Conservation (phyloP, 2,888 invertebrate species). For the Philopedon plagiatum region DNA sequence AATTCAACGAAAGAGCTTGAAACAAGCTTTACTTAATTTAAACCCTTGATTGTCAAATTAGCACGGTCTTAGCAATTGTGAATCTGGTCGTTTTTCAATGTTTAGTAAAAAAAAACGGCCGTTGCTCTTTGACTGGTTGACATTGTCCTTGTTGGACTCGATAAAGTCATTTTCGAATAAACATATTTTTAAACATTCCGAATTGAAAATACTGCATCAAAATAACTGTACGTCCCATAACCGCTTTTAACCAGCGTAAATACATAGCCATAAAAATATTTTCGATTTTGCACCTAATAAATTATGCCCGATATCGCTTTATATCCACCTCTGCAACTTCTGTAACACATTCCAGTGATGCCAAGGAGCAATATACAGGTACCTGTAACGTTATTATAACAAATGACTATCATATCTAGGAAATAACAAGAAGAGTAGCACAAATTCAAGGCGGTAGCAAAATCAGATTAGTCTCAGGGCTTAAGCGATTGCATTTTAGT, state of each 20-base stretch:
- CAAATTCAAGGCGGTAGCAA: conserved; percentile 13
- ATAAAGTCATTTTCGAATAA: no score
- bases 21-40: no score
- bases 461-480: conserved; percentile 10
- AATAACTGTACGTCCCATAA: no score
- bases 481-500: neutral
- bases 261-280: neutral
- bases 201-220: no score
- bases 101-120: no score
- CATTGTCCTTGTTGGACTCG: no score
- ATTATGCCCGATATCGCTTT: neutral
- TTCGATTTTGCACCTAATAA: neutral
- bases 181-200: no score
- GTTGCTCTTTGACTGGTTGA: no score
- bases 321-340: neutral
- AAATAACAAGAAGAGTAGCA: conserved; percentile 10
- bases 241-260: neutral
- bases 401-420: conserved; percentile 8
- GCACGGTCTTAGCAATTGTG: no score
- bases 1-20: no score
- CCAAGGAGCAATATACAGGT: neutral
- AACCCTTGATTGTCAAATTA: no score
- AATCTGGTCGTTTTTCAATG: no score
- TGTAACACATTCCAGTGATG: conserved; percentile 1
- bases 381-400: conserved; percentile 15